Conservation (phyloP, 2,888 invertebrate species). For the Melipona bicolor region DNA sequence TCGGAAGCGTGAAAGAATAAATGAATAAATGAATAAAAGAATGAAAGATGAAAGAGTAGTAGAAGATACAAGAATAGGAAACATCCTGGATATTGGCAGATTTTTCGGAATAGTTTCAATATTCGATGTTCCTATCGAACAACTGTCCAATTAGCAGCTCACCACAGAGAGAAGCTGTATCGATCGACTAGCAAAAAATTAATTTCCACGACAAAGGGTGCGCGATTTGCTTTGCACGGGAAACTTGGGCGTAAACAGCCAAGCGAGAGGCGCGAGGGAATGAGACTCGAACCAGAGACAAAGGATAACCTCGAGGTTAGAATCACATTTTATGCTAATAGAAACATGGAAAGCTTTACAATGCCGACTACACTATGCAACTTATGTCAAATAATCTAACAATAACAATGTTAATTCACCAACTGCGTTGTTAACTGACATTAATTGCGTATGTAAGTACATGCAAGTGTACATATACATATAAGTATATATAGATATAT, state of each 20-base stretch:
- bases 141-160: conserved; percentile 4
- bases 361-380: background rate
- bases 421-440: conserved; percentile 20
- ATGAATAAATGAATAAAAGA: background rate
- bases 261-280: background rate
- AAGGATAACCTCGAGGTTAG: conserved; percentile 10
- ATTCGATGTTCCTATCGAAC: background rate
- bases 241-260: background rate
- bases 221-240: background rate
- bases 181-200: conserved; percentile 1
- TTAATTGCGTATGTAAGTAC: too few species aligned
- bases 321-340: conserved; percentile 37
- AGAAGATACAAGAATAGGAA: background rate
- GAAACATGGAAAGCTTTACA: background rate
- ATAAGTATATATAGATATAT: too few species aligned
- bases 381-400: conserved; percentile 35
- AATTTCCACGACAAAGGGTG: conserved; percentile 13
- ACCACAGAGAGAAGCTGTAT: background rate
- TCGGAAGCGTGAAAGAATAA: too few species aligned
- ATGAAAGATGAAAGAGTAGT: background rate
- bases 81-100: background rate
- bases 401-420: conserved; percentile 42
- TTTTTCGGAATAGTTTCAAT: background rate
- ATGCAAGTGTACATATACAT: too few species aligned
- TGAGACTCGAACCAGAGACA: background rate